Base-by-base conservation (phyloP, 2,113 vertebrate genomes). In the Mormoops blainvillei region DNA sequence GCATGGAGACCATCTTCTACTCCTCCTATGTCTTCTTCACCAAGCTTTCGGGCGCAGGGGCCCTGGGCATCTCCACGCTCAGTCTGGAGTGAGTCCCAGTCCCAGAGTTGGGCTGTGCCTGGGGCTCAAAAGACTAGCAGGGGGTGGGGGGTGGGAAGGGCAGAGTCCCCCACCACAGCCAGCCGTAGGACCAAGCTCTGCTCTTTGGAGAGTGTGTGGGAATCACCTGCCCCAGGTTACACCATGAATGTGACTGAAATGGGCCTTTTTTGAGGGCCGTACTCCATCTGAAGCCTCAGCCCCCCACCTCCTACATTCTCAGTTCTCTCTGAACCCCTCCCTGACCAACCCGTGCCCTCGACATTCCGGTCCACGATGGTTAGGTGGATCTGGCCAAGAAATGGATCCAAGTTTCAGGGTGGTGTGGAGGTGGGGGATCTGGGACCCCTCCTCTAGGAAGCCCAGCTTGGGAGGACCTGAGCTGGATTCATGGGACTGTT, bases 1-100 rank as follows among this genome's bases (percentile, higher is more conserved):
- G 99, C 89, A 98, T 99, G 10, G 99, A 99, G 98, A 99, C 99
- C 89, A 99, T 99, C 98, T 99, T 99, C 98, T 99, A 99, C 97
- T 99, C 99, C 2, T 99, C 99, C 96, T 99, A 99, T 0, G 99
- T 99, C 91, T 99, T 99, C 98, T 99, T 99, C 98, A 99, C 99
- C 77, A 99, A 99, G 98, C 98, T 99, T 11, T 99, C 99, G 1
- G 97, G 99, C 0, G 99, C 99, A 19, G 98, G 99, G 31, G 99
- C 99, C 56, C 98, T 99, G 95, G 99, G 99, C 97, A 99, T 99
- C 98, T 99, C 99, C 97, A 99, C 99, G 20, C 98, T 99, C 80
- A 99, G 99, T 71, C 98, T 99, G 88, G 98, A 99, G 99, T 99
- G 97, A 99, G 99, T 99, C 94, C 61, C 14, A 99, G 99, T 99